Evolutionary conservation across 2,113 vertebrate genomes (phyloP), one percentile per base, ranked within the genome.

Genomic region (Phylloscopus trochiloides): DNA sequence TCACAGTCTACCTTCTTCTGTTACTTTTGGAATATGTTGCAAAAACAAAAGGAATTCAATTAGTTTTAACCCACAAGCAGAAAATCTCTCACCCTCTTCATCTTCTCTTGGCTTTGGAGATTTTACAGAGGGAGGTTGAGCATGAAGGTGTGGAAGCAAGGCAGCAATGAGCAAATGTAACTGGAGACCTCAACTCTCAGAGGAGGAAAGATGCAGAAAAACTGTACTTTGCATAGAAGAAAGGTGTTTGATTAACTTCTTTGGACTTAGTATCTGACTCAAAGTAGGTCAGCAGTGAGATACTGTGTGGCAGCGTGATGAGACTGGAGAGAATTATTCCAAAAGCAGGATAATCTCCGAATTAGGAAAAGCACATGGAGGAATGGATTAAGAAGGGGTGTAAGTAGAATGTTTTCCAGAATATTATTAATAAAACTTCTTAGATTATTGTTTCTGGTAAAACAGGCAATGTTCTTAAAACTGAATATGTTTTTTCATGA

Each of bases 271-370:
- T 38, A 26, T 79, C 21, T 58, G 62, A 70, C 58, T 62, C 3
- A 0, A 81, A 93, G 48, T 72, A 78, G 66, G 81, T 68, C 81
- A 90, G n/a, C n/a, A 38, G 38, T 59, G 81, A 90, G 48, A 47
- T 75, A 24, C 14, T 36, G 6, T 65, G 31, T 85, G 71, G 65
- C 38, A 25, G 26, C 67, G 38, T 67, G 80, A 87, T 75, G 81
- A 91, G 87, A 90, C 61, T 59, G 70, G 28, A 73, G 54, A 45
- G 62, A 81, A 85, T 91, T 85, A 93, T 91, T 91, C 40, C 54
- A 9, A 92, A 88, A 94, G 50, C 77, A 86, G 94, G 90, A 94
- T 93, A 66, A 95, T 78, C 80, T 81, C 36, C 72, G 94, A 81
- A 75, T 89, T 95, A 92, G 36, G 52, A 78, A 74, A 95, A 61